Base-by-base conservation (phyloP, 1,140 invertebrate species). In the Papilio aristodemus region DNA sequence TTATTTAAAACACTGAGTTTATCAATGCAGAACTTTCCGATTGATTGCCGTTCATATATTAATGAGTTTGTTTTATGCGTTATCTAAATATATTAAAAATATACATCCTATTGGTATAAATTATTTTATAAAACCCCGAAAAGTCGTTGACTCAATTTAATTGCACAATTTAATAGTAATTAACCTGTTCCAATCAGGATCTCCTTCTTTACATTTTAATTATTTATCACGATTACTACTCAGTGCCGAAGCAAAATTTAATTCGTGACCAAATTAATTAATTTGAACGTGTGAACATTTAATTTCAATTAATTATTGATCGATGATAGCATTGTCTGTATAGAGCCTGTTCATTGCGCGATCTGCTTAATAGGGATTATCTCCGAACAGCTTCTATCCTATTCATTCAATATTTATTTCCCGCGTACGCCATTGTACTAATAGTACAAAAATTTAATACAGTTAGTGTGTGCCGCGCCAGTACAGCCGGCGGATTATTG, bases 401-500 rank as follows among this genome's bases (percentile, higher is more conserved):
- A 80, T 81, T 86, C 86, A 84, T 89, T 80, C 80, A 86, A 91
- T 91, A 91, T 89, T 89, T 89, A 89, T 87, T 87, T 81, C 77
- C 73, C 75, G 72, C 76, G 77, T 69, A 73, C 78, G 78, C 78
- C 77, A 83, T 88, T 86, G 85, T 91, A 88, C 84, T 89, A 87
- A 85, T 85, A 86, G 71, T 84, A 82, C 72, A 85, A 89, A 86
- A 88, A 86, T 87, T 87, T 90, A 90, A 91, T 90, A 86, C 86
- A 84, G 85, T 89, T 89, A 88, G 86, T 84, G 80, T 80, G 79
- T 83, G 84, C 80, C 73, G 80, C 69, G 71, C 75, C 74, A 64
- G 79, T 75, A 78, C 78, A 80, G 81, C 80, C 69, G 70, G 54
- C 75, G 88, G 89, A 90, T 91, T 91, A 91, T 79, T 71, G 73